Evolutionary conservation across 2,113 vertebrate genomes (phyloP).

Genomic region (Cryptotis parvus): DNA sequence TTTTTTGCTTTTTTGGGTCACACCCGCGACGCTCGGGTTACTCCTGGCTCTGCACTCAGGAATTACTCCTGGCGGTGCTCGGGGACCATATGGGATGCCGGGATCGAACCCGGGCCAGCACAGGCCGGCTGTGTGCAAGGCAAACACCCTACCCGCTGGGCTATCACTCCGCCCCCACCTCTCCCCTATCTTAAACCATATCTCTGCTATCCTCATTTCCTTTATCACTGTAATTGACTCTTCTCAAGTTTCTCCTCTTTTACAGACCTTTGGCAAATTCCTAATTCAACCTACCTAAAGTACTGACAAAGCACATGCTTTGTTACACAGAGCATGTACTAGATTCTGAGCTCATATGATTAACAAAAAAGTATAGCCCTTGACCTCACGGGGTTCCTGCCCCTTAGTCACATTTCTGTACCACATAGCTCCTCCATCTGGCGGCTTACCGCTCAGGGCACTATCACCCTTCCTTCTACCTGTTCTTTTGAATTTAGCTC

Average conservation of each 20-base stretch:
- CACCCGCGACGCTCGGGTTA: no score
- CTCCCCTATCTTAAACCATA: not conserved
- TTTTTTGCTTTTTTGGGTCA: no score
- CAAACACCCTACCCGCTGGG: no score
- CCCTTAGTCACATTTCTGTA: not conserved
- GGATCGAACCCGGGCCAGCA: no score
- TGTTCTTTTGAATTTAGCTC: not conserved
- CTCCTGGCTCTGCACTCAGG: no score
- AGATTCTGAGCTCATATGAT: not conserved
- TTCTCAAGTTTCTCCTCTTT: not conserved
- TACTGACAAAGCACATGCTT: not conserved
- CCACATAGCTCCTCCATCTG: not conserved
- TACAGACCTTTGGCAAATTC: not conserved
- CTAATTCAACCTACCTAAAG: slow-evolving; percentile 25
- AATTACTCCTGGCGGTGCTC: no score
- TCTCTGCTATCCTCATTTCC: not conserved
- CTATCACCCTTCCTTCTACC: not conserved
- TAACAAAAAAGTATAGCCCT: not conserved
- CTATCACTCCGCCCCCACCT: no score
- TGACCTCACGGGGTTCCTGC: not conserved
- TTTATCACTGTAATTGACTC: slow-evolving; percentile 1
- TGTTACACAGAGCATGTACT: not conserved
- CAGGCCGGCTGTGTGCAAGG: no score
- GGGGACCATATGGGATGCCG: no score
- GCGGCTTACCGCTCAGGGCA: not conserved